phyloP scores from a whole-genome alignment of 2,888 invertebrate genomes.

The Chloroclystis v-ata region DNA sequence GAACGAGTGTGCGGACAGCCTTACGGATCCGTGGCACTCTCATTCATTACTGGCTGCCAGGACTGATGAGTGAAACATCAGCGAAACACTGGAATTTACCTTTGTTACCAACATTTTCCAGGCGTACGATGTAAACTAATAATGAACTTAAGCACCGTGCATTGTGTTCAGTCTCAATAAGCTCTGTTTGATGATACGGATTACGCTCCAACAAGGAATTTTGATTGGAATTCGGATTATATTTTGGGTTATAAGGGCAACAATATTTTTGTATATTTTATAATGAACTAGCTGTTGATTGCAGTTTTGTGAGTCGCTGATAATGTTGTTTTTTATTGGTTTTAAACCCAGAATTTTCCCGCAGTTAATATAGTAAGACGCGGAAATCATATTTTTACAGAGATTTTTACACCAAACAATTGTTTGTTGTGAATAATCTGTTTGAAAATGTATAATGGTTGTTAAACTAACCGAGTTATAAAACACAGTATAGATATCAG shows the following conservation, averaged over 20 bases:
- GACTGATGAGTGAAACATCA: constrained; percentile 51
- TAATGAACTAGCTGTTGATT: too few relatives aligned
- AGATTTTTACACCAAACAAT: too few relatives aligned
- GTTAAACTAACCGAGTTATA: too few relatives aligned
- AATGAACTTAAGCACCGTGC: constrained; percentile 15
- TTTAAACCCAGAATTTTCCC: too few relatives aligned
- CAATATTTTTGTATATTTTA: too few relatives aligned
- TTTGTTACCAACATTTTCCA: constrained; percentile 56
- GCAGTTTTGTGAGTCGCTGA: too few relatives aligned
- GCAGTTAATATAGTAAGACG: too few relatives aligned
- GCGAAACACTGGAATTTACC: constrained; percentile 54
- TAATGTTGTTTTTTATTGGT: too few relatives aligned
- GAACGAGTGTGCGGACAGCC: constrained; percentile 37
- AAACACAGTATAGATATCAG: too few relatives aligned
- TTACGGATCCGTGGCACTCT: constrained; percentile 41
- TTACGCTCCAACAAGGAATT: constrained; percentile 10
- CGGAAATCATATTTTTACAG: too few relatives aligned
- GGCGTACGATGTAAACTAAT: constrained; percentile 24
- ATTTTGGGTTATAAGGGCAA: not conserved
- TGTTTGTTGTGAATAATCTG: too few relatives aligned
- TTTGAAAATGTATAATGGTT: too few relatives aligned
- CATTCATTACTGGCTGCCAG: constrained; percentile 69
- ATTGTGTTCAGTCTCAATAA: constrained; percentile 23
- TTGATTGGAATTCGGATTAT: not conserved
- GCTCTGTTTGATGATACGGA: constrained; percentile 18